Base-by-base conservation (phyloP, 2,797 vertebrate genomes). In the Glossophaga mutica region DNA sequence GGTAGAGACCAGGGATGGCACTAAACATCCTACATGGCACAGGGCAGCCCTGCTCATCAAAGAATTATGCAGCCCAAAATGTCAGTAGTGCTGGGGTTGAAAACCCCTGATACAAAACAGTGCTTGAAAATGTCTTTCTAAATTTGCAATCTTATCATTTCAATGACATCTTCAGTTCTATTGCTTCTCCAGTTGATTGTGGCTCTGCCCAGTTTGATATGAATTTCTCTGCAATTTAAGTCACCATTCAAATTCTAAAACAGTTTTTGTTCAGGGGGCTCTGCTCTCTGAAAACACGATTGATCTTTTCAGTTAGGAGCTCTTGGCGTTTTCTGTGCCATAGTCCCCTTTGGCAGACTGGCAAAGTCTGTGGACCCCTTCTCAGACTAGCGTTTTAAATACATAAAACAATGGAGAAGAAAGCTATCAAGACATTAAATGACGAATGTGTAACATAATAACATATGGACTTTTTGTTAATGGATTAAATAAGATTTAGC, bases 131-230 rank as follows among this genome's bases (percentile, higher is more conserved):
- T 81, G 44, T 89, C 57, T 42, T 91, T 77, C 82, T 29, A 39
- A 88, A 83, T 65, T 37, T 83, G 52, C 15, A 55, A 83, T 78
- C n/a, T 50, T 88, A 59, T 16, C 42, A 62, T 96, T 90, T 90
- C 57, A 52, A 78, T 59, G 39, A 55, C 39, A 46, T 71, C 68
- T 91, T 83, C 62, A 83, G 68, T 91, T 88, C 50, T 67, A 0
- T 50, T 46, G 87, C 78, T 26, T 78, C 42, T 39, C 50, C 24
- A n/a, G 74, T 68, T 78, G 78, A 73, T 48, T 22, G 26, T 62
- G 48, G 24, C 74, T 83, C 90, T 93, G 46, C 55, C 32, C 24
- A 84, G 62, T 91, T 95, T 88, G 62, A 82, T 91, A 89, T n/a
- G 37, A 34, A 21, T 91, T 92, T 87, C 18, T 83, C 52, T 78